A percentile compares a stretch with the other conserved stretches of the same genome.
Evolutionary conservation across 2,888 invertebrate species (phyloP).

Genomic region (Periphyllus acericola): DNA sequence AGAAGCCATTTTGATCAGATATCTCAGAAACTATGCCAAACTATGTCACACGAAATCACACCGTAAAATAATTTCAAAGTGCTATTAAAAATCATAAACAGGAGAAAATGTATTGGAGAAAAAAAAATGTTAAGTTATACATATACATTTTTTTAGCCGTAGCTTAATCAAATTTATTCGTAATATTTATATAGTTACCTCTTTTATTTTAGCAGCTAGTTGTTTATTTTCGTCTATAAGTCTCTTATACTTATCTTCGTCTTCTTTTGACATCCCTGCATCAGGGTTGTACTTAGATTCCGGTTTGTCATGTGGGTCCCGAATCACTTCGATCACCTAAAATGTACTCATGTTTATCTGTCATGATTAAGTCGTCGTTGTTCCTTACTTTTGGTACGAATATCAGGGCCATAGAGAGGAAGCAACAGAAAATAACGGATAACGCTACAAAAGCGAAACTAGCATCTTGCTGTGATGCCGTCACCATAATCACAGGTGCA

Average conservation of each 20-base stretch:
- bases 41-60: too few relatives aligned
- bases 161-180: too few relatives aligned
- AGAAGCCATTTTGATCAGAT: too few relatives aligned
- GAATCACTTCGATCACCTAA: conserved; percentile 87
- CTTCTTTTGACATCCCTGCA: conserved; percentile 84
- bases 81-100: too few relatives aligned
- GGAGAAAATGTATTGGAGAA: background rate
- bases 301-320: conserved; percentile 87
- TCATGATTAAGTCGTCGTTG: background rate
- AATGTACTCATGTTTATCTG: background rate
- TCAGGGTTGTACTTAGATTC: conserved; percentile 90
- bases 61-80: too few relatives aligned
- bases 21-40: too few relatives aligned
- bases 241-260: conserved; percentile 94
- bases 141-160: background rate
- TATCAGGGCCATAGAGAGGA: conserved; percentile 97
- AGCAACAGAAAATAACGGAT: conserved; percentile 97
- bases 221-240: conserved; percentile 95
- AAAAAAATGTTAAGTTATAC: background rate
- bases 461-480: conserved; percentile 96
- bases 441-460: conserved; percentile 96
- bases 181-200: conserved; percentile 71
- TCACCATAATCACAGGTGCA: conserved; percentile 96
- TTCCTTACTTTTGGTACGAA: conserved; percentile 92
- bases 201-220: conserved; percentile 91